Evolutionary conservation across 2,113 vertebrate genomes (phyloP).

Genomic region (Anolis sagrei): DNA sequence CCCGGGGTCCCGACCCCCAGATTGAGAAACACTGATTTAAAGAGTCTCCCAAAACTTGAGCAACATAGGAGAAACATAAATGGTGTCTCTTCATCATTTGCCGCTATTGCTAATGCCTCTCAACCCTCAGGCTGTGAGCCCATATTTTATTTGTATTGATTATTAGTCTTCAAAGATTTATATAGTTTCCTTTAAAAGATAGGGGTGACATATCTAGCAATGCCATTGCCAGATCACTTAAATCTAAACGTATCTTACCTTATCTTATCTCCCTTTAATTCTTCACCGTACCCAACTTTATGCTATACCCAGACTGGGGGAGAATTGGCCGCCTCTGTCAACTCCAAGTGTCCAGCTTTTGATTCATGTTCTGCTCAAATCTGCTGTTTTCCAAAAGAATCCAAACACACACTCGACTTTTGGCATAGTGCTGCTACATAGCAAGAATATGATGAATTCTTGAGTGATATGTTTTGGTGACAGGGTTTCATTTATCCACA

Average conservation of each 20-base stretch:
- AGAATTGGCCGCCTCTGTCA: neutral
- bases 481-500: neutral
- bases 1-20: too few relatives aligned
- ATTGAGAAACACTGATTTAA: too few relatives aligned
- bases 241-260: too few relatives aligned
- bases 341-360: neutral
- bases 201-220: neutral
- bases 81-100: too few relatives aligned
- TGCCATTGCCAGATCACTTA: neutral
- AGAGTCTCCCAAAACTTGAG: too few relatives aligned
- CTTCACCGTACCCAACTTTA: neutral
- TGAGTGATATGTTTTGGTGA: neutral
- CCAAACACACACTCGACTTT: too few relatives aligned
- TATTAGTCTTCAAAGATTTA: neutral
- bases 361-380: neutral
- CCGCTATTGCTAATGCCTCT: too few relatives aligned
- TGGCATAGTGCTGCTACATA: neutral
- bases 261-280: neutral
- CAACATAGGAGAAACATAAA: too few relatives aligned
- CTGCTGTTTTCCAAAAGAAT: neutral
- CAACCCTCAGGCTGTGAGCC: too few relatives aligned
- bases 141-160: neutral
- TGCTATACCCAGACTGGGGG: neutral
- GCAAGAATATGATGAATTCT: neutral
- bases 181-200: neutral